Evolutionary conservation across 2,888 invertebrate species (phyloP).

Genomic region (Platerodrilus igneus): DNA sequence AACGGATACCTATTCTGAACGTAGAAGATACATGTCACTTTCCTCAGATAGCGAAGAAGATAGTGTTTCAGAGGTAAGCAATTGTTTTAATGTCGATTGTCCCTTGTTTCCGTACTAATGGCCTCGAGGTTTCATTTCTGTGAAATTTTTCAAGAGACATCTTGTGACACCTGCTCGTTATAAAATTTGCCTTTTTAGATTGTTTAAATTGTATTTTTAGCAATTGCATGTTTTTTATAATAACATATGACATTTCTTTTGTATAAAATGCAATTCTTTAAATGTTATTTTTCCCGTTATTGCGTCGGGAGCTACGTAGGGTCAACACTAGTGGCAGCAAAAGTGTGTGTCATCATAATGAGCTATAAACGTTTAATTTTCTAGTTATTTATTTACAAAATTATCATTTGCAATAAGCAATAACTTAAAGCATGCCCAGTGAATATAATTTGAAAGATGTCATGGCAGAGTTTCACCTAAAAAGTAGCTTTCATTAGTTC

Average conservation of each 20-base stretch:
- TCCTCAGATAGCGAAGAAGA: constrained; percentile 95
- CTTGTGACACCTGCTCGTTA: constrained; percentile 48
- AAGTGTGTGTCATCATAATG: constrained; percentile 17
- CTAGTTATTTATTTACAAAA: constrained; percentile 19
- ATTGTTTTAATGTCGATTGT: constrained; percentile 34
- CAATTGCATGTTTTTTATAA: too few relatives aligned
- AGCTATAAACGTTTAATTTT: constrained; percentile 20
- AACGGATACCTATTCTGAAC: constrained; percentile 83
- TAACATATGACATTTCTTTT: too few relatives aligned
- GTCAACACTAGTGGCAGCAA: constrained; percentile 19
- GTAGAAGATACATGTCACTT: constrained; percentile 86
- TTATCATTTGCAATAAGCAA: too few relatives aligned
- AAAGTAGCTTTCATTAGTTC: too few relatives aligned
- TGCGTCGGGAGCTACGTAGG: constrained; percentile 20
- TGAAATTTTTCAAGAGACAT: constrained; percentile 64
- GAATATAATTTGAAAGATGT: too few relatives aligned
- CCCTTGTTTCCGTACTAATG: constrained; percentile 34
- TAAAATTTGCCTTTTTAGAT: too few relatives aligned
- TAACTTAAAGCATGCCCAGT: too few relatives aligned
- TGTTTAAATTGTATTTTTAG: too few relatives aligned
- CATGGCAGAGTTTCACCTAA: too few relatives aligned
- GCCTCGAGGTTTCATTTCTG: constrained; percentile 49
- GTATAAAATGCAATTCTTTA: constrained; percentile 12
- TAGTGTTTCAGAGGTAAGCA: constrained; percentile 89
- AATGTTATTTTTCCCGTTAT: constrained; percentile 21